Base-by-base conservation (phyloP, 1,140 invertebrate genomes). In the Ditylenchus dipsaci region DNA sequence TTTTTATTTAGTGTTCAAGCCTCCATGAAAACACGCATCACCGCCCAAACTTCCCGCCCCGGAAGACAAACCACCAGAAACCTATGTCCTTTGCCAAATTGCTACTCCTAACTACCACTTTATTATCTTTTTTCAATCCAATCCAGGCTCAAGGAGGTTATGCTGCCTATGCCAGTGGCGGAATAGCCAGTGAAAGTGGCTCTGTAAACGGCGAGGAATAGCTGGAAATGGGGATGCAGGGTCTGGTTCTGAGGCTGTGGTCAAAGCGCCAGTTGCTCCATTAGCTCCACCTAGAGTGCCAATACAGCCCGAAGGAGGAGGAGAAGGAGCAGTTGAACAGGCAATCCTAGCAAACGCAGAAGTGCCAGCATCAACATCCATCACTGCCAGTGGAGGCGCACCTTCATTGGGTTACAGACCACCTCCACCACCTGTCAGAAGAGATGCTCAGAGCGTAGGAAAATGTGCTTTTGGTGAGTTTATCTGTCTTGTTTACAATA, bases 381-480 rank as follows among this genome's bases (percentile, higher is more conserved):
- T 23, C 1, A 63, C 42, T n/a, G 33, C 23, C 11, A 43, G 61
- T 45, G 33, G 33, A 19, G 43, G 42, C 23, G 69, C 59, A 9
- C 43, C 69, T 26, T 73, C 66, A 15, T 60, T 64, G n/a, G 74
- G 67, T 33, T 76, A 73, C 43, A 30, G 71, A 61, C 73, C 75
- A 21, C 72, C 76, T 17, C 75, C 75, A 11, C 75, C 75, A 1
- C 66, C 70, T 17, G 63, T 77, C 21, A 47, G 75, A 56, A 76
- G 75, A 42, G 68, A 77, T 19, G 65, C 57, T 43, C 53, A 60
- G 42, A 72, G 68, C 47, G 59, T 65, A 29, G 74, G 74, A 57
- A 38, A 76, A 58, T 76, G 74, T 57, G 30, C 49, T 61, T 76
- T 76, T 66, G 74, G 74, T 76, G 71, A 62, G 63, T n/a, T 17